Evolutionary conservation across 2,797 vertebrate species (phyloP), one percentile per base, ranked within the genome.

Genomic region (Oryzias sinensis): DNA sequence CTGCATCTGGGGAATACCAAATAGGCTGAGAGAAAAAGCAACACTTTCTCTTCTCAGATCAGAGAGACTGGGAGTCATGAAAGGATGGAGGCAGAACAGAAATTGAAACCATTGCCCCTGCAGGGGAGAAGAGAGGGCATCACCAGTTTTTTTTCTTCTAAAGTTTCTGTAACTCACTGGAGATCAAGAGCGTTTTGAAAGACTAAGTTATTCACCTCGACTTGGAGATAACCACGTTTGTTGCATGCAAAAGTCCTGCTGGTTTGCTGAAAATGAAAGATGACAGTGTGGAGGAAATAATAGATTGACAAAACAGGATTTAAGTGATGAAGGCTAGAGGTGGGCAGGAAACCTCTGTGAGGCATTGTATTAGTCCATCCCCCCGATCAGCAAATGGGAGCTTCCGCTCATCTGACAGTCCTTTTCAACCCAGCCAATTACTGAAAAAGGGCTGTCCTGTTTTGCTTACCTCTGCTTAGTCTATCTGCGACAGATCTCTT

Each of bases 391-490:
- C 25, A 42, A 80, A 62, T 74, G 76, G 82, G 64, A 54, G 47
- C 65, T 59, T 76, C 66, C 17, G 24, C 46, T 59, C 44, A 59
- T 67, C 59, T 57, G 62, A 70, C 77, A 63, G 61, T 66, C 45
- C 51, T 68, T 62, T 70, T 72, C 78, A 76, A 74, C 47, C 48
- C 2, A 0, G 29, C 85, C 85, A 85, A 84, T 88, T 87, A 82
- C 70, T 27, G 24, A 14, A 27, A 55, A 76, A 61, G n/a, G 37
- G 9, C 47, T 1, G 50, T 49, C 57, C 70, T 72, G 57, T 77
- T 76, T 49, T 50, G 56, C 61, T 62, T 52, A 48, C 4, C 20
- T 1, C 43, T 5, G 56, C 29, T 11, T 49, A 0, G 11, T 52
- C 72, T 29, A 70, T 79, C 77, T 2, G 43, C 42, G 50, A 68